Base-by-base conservation (phyloP, 2,113 vertebrate species). In the Pangasianodon hypophthalmus region DNA sequence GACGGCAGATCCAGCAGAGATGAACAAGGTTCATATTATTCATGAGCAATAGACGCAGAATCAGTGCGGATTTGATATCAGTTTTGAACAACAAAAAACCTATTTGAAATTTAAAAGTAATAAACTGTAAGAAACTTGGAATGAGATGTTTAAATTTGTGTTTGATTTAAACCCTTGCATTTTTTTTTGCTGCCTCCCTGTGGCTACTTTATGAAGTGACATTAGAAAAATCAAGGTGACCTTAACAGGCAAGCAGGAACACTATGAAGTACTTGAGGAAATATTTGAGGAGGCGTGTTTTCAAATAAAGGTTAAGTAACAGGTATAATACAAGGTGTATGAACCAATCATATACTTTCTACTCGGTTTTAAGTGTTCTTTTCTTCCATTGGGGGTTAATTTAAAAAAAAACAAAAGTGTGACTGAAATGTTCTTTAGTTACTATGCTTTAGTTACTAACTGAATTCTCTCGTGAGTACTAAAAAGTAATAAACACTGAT, bases 401-500 rank as follows among this genome's bases (percentile, higher is more conserved):
- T 21, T 10, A 52, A 52, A 52, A 37, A 56, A 56, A 56, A 56
- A 10, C 32, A 69, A n/a, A 29, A 32, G 1, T 14, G 29, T 18
- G 32, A 73, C 1, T 19, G 32, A 73, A 73, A 73, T 73, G 8
- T 41, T 41, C 18, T 37, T 37, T 71, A 16, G 16, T 41, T 41
- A 73, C 2, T 16, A n/a, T n/a, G n/a, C n/a, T n/a, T n/a, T n/a
- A n/a, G n/a, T n/a, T n/a, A 41, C 2, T 44, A 73, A 44, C 16
- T 21, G 37, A 75, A 75, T 75, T 44, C 19, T 8, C 37, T 75
- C 37, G 21, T 44, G 18, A 44, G 6, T 24, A 60, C 46, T 84
- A 62, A 26, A 60, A 44, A 62, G 32, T 11, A 71, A 54, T 37
- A 50, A 54, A 29, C 6, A 92, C 54, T 84, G 1, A 88, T 95